A percentile compares a stretch with the other conserved stretches of the same genome.
phyloP scores from a whole-genome alignment of 2,797 vertebrate genomes.

The Yasuhikotakia modesta region DNA sequence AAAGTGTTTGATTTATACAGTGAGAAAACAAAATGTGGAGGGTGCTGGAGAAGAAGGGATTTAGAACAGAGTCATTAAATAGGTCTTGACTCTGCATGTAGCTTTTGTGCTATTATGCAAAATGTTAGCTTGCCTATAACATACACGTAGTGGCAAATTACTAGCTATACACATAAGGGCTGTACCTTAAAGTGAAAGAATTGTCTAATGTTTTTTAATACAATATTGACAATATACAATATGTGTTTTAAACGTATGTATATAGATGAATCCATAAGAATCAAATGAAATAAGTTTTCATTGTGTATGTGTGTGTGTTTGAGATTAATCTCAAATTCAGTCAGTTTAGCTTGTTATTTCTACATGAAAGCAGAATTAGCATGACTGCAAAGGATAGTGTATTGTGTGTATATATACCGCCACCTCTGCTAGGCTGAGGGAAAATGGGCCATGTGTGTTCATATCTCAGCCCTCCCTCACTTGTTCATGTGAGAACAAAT shows the following conservation, averaged over 20 bases:
- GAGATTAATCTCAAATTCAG: conserved; percentile 29
- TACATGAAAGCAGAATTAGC: conserved; percentile 40
- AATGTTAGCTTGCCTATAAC: too few species aligned
- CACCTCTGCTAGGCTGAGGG: neutral
- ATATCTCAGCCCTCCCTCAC: neutral
- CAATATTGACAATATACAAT: too few species aligned
- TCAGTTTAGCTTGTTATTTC: conserved; percentile 55
- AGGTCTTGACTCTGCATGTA: neutral
- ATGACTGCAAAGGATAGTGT: conserved; percentile 58
- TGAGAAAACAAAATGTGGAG: conserved; percentile 17
- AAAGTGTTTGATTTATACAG: conserved; percentile 11
- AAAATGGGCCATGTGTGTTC: conserved; percentile 2
- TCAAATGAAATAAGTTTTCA: too few species aligned
- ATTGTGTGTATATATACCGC: neutral
- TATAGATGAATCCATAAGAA: too few species aligned
- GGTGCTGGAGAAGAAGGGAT: conserved; percentile 6
- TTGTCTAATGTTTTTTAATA: too few species aligned
- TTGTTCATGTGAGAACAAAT: neutral
- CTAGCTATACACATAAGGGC: too few species aligned
- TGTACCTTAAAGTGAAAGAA: too few species aligned
- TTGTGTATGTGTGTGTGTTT: neutral
- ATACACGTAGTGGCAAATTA: too few species aligned
- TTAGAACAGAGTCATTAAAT: conserved; percentile 23
- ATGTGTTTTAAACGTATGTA: too few species aligned
- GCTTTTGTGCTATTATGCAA: too few species aligned